Evolutionary conservation across 2,113 vertebrate genomes (phyloP).

Genomic region (Dipodomys merriami): DNA sequence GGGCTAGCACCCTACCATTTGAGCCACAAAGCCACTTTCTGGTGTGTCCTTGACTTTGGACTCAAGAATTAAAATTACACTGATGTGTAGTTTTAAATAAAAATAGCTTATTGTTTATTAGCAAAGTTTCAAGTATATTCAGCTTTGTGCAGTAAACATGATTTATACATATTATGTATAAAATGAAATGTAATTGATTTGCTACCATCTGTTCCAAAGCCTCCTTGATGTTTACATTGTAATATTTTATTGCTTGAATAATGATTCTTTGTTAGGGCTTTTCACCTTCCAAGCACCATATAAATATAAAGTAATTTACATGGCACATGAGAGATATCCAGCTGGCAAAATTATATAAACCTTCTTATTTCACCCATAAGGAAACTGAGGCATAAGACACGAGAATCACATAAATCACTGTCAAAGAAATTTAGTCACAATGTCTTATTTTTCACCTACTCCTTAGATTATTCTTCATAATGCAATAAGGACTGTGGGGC

Average conservation of each 20-base stretch:
- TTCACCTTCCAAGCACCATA: slow-evolving; percentile 61
- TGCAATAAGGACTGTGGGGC: not conserved
- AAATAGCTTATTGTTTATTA: slow-evolving; percentile 23
- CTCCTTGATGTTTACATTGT: slow-evolving; percentile 50
- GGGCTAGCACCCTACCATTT: too few relatives aligned
- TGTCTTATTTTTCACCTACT: not conserved
- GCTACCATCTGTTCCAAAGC: slow-evolving; percentile 59
- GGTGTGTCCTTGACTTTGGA: not conserved
- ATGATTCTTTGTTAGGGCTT: slow-evolving; percentile 60
- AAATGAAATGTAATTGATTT: slow-evolving; percentile 63
- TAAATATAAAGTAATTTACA: slow-evolving; percentile 60
- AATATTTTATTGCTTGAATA: slow-evolving; percentile 68
- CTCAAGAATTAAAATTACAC: not conserved
- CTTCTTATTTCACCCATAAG: slow-evolving; percentile 43
- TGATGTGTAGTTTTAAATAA: not conserved
- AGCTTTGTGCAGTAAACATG: slow-evolving; percentile 42
- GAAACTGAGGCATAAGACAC: slow-evolving; percentile 65
- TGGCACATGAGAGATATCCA: not conserved
- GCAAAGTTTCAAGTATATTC: slow-evolving; percentile 35
- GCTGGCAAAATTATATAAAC: slow-evolving; percentile 51
- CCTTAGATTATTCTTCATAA: not conserved
- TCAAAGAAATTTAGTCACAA: slow-evolving; percentile 20
- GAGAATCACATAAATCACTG: not conserved
- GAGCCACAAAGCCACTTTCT: too few relatives aligned
- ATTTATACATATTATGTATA: slow-evolving; percentile 54